These are phyloP conservation scores for Protonemura montana DNA, from an alignment of 2,888 invertebrate species.

Conservation along the genomic window DNA sequence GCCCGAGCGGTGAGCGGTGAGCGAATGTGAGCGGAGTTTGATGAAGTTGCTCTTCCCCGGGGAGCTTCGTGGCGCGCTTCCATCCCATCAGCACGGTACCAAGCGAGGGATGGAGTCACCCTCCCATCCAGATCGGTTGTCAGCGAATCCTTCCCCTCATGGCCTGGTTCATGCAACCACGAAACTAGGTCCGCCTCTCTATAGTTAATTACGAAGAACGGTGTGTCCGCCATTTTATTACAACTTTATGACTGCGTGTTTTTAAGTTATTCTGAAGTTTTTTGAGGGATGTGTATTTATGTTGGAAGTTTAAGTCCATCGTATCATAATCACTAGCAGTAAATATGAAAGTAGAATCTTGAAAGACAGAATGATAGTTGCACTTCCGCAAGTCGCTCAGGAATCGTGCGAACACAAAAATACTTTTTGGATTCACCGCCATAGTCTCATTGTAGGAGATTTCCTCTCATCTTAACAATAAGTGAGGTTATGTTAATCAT, in stretches of 20 bases:
- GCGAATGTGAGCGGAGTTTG: conserved; percentile 45
- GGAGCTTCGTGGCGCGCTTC: background rate
- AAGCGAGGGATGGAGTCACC: background rate
- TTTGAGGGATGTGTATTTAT: too few species aligned
- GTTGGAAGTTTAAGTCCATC: too few species aligned
- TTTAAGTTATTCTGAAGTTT: too few species aligned
- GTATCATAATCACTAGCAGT: too few species aligned
- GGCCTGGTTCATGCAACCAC: background rate
- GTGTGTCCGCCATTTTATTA: background rate
- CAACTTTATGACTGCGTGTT: background rate
- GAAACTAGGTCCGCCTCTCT: background rate
- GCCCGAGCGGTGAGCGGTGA: conserved; percentile 29
- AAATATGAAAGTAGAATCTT: too few species aligned
- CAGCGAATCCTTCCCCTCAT: background rate
- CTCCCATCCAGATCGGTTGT: background rate
- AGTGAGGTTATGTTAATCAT: too few species aligned
- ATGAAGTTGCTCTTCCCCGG: conserved; percentile 45
- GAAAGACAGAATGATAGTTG: too few species aligned
- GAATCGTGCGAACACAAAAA: too few species aligned
- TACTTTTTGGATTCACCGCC: too few species aligned
- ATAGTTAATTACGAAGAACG: background rate
- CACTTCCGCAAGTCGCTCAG: too few species aligned
- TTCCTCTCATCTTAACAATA: too few species aligned
- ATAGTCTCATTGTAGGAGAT: too few species aligned
- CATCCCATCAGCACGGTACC: conserved; percentile 17